Conservation (phyloP, 2,113 vertebrate species). For the Bos javanicus region DNA sequence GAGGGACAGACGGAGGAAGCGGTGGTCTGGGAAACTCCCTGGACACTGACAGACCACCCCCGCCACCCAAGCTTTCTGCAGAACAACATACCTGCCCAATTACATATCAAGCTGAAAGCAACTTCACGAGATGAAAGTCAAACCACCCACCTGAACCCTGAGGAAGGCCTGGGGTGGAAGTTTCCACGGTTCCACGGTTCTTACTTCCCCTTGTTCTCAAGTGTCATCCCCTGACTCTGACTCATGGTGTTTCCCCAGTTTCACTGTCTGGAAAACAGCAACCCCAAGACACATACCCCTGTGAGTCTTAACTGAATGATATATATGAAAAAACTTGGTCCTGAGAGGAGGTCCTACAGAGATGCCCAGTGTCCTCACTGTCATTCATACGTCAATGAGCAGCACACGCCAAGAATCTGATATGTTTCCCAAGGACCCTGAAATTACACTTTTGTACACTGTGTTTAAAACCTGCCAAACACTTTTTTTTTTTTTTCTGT, state of each 20-base stretch:
- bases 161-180: neutral
- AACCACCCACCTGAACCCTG: neutral
- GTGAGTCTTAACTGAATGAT: neutral
- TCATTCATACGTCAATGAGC: neutral
- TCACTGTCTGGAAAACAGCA: neutral
- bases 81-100: neutral
- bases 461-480: rapidly evolving
- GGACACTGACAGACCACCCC: neutral
- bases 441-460: neutral
- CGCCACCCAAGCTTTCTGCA: neutral
- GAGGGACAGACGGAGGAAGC: neutral
- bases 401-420: neutral
- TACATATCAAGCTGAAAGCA: neutral
- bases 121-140: neutral
- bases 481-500: rapidly evolving
- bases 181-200: neutral
- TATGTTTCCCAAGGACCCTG: rapidly evolving
- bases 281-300: neutral
- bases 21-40: neutral
- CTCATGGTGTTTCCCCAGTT: neutral
- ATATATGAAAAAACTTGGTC: neutral
- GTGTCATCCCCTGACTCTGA: neutral
- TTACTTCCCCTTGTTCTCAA: neutral
- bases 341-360: neutral
- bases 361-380: rapidly evolving